Evolutionary conservation across 2,888 invertebrate species (phyloP), one percentile per base, ranked within the genome.

Genomic region (Hedychridium roseum): DNA sequence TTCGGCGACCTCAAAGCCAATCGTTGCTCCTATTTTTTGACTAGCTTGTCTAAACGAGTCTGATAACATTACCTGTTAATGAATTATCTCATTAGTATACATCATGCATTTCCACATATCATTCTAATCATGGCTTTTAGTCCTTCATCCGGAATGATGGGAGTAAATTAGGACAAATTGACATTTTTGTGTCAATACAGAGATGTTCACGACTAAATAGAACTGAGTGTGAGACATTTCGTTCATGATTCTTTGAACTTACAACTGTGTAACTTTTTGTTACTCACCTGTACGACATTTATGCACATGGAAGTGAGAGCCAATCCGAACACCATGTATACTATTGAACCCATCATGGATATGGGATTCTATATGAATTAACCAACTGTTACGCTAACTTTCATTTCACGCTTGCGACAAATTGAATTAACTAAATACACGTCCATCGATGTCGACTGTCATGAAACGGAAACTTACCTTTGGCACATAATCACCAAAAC

Each of bases 231-330:
- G n/a, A n/a, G n/a, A n/a, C n/a, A n/a, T n/a, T n/a, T n/a, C n/a
- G n/a, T n/a, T n/a, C n/a, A n/a, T n/a, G n/a, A n/a, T n/a, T n/a
- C n/a, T n/a, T n/a, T n/a, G n/a, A n/a, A n/a, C n/a, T n/a, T n/a
- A n/a, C n/a, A n/a, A n/a, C n/a, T n/a, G n/a, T n/a, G n/a, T n/a
- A n/a, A n/a, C n/a, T n/a, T n/a, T n/a, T n/a, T n/a, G 4, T 15
- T 2, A 73, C 87, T 88, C 32, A 89, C 88, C 82, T 96, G 96
- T 1, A 97, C 94, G 11, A 97, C 95, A 72, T 96, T 97, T 68
- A 98, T 93, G 79, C 94, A 94, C 96, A 97, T 97, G 60, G 97
- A 94, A 39, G 97, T 97, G 14, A 98, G 82, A 0, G 97, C 94
- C 50, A 98, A 82, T 4, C 98, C 98, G 68, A 98, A 93, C 15